These are phyloP conservation scores for Carassius gibelio DNA, from an alignment of 2,113 vertebrate genomes.

Conservation along the genomic window DNA sequence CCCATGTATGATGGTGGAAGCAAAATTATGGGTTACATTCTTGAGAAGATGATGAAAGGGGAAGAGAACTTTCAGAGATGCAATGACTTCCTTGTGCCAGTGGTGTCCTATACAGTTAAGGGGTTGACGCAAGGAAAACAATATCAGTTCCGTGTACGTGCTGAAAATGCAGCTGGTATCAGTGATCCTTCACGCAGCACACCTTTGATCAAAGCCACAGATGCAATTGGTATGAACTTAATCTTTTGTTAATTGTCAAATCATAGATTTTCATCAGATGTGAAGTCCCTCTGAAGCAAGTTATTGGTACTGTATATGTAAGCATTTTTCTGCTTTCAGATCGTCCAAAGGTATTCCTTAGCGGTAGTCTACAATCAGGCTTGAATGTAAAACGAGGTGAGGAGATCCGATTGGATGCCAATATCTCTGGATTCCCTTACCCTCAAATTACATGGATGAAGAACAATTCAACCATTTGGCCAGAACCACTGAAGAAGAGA, in stretches of 20 bases:
- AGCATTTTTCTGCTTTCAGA: conserved; percentile 37
- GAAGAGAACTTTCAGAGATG: conserved; percentile 90
- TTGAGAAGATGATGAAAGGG: conserved; percentile 90
- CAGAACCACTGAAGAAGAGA: conserved; percentile 88
- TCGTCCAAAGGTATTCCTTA: conserved; percentile 89
- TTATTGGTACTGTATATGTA: background rate
- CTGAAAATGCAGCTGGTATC: conserved; percentile 92
- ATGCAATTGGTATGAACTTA: conserved; percentile 80
- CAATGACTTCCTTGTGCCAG: conserved; percentile 92
- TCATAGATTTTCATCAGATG: background rate
- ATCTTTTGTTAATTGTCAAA: background rate
- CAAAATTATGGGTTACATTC: conserved; percentile 96
- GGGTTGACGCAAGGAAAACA: conserved; percentile 85
- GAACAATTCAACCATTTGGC: conserved; percentile 84
- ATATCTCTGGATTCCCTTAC: conserved; percentile 92
- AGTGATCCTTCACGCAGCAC: conserved; percentile 90
- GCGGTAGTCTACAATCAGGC: conserved; percentile 85
- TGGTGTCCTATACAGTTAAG: conserved; percentile 91
- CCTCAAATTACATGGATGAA: conserved; percentile 91
- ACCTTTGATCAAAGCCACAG: conserved; percentile 83
- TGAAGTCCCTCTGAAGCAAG: conserved; percentile 1
- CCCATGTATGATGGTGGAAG: conserved; percentile 93
- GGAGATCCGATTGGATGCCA: conserved; percentile 87
- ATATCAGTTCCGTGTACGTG: conserved; percentile 89
- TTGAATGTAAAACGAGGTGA: conserved; percentile 85